Percentiles rank a stretch among this genome's conserved stretches.
Evolutionary conservation across 1,140 invertebrate species (phyloP).

Genomic region (Steinernema khuongi): DNA sequence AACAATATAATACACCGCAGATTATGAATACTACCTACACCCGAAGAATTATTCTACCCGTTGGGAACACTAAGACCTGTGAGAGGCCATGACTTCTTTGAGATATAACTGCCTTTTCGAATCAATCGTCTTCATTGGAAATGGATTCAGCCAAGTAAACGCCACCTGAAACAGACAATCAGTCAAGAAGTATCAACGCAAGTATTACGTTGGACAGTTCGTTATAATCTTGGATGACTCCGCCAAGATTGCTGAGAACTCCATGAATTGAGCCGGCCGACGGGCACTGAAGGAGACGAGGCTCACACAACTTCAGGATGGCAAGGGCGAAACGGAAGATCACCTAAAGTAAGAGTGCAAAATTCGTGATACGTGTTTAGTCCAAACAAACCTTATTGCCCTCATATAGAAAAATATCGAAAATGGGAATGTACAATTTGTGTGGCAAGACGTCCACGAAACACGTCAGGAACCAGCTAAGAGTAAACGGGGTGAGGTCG

Average conservation of each 20-base stretch:
- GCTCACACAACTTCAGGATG: conserved; percentile 63
- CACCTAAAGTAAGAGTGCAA: conserved; percentile 21
- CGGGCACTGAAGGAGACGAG: conserved; percentile 60
- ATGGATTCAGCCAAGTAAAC: conserved; percentile 63
- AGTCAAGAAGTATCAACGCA: neutral
- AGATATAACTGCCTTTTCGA: conserved; percentile 54
- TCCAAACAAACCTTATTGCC: conserved; percentile 62
- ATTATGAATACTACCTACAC: neutral
- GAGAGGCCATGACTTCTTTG: neutral
- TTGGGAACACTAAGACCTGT: neutral
- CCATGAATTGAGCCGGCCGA: conserved; percentile 59
- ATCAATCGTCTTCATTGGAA: conserved; percentile 60
- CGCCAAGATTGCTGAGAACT: conserved; percentile 59
- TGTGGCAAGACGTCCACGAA: conserved; percentile 65
- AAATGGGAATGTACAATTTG: conserved; percentile 63
- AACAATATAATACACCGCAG: neutral
- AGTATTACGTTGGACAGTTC: conserved; percentile 40
- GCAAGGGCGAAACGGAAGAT: conserved; percentile 65
- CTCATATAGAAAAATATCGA: conserved; percentile 66
- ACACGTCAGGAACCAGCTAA: conserved; percentile 66
- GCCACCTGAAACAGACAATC: conserved; percentile 59
- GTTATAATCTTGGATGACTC: conserved; percentile 59
- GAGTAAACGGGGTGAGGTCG: conserved; percentile 64
- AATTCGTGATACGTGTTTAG: neutral
- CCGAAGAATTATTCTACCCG: neutral